Percentiles rank a stretch among this genome's conserved stretches.
phyloP scores from a whole-genome alignment of 2,797 vertebrate species.

The Mico argentatus region DNA sequence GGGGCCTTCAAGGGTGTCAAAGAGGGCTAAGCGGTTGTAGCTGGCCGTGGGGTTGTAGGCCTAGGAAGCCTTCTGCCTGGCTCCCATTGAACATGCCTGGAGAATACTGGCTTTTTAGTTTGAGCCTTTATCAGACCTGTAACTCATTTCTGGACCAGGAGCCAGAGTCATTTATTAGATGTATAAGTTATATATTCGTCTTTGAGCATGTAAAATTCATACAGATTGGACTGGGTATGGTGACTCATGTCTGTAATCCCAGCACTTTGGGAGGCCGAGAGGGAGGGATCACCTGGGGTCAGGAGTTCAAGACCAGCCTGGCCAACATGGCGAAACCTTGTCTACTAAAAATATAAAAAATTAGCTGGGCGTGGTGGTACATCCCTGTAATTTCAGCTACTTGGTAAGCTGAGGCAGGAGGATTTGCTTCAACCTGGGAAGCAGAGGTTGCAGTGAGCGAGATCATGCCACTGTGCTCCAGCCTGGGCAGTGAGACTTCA shows the following conservation, averaged over 20 bases:
- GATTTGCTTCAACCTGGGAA: not conserved
- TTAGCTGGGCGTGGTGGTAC: not conserved
- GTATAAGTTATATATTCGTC: not conserved
- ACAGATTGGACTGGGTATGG: no score
- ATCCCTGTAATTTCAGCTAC: not conserved
- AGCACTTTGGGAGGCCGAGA: not conserved
- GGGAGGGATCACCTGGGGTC: not conserved
- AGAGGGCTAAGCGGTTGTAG: not conserved
- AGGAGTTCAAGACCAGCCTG: not conserved
- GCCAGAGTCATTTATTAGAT: not conserved
- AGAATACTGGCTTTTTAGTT: conserved; percentile 23
- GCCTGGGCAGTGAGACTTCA: not conserved
- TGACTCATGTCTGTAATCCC: not conserved
- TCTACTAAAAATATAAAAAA: not conserved
- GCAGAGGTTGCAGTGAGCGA: not conserved
- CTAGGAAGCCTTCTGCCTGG: not conserved
- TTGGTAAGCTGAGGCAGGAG: not conserved
- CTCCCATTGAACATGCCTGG: not conserved
- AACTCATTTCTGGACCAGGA: not conserved
- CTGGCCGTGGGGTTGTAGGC: not conserved
- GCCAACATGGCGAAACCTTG: not conserved
- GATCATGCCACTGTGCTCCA: not conserved
- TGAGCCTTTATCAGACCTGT: not conserved
- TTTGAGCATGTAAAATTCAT: not conserved
- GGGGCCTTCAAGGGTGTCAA: not conserved